Evolutionary conservation across 2,797 vertebrate genomes (phyloP), one percentile per base, ranked within the genome.

Genomic region (Cynopterus sphinx): DNA sequence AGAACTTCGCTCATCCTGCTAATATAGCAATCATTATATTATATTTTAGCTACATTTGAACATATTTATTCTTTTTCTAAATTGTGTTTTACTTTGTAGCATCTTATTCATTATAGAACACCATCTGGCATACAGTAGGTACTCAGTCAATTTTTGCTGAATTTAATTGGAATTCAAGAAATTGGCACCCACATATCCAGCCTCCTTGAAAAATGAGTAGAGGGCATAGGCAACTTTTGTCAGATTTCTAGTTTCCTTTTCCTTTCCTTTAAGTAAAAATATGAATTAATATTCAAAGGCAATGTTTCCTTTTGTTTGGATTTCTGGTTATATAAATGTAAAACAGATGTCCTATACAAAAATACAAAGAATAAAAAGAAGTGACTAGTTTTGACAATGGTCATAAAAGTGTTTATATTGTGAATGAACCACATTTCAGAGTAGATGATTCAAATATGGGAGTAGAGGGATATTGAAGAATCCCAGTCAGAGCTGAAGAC

Each of bases 161-260:
- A 78, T 94, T 94, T 74, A 89, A 75, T 83, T 79, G 21, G 31
- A 89, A 93, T 83, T 89, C 49, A 89, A 63, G 51, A 96, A 92
- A 16, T 53, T 63, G 41, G 6, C n/a, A 77, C 39, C 9, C 41
- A 61, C 46, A 87, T 75, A 41, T 19, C 93, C 24, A 61, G 65
- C 10, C n/a, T 95, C 53, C 3, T n/a, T 74, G 63, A 78, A 77
- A 67, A 9, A n/a, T 78, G 4, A 31, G 33, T 78, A 86, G 15
- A 85, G 39, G 19, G 3, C 1, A 3, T 55, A 63, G 31, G 11
- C 12, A 22, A 57, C 4, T 19, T 68, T 41, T n/a, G 12, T n/a
- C 53, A 78, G 51, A 74, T 55, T 68, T 91, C 17, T 43, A 71
- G 12, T 49, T 61, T 61, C 74, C 28, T 41, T 46, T 26, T 12